Evolutionary conservation across 1,140 invertebrate genomes (phyloP).

Genomic region (Agrilus planipennis): DNA sequence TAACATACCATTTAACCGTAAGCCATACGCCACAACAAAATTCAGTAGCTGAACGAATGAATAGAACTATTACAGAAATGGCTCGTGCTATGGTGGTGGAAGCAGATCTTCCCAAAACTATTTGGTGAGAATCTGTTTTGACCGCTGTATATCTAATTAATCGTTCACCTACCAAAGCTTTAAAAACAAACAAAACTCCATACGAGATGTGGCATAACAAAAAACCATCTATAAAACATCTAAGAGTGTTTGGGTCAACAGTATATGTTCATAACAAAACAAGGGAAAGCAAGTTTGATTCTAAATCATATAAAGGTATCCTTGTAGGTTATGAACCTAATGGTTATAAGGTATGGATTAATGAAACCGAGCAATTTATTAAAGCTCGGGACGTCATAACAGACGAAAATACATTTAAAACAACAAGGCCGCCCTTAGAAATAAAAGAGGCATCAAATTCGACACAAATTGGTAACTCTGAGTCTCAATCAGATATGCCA

Average conservation of each 20-base stretch:
- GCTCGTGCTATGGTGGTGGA: constrained; percentile 31
- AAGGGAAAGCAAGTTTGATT: constrained; percentile 32
- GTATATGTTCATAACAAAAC: constrained; percentile 34
- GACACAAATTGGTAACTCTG: neutral
- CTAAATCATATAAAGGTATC: constrained; percentile 32
- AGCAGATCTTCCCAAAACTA: constrained; percentile 22
- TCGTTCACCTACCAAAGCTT: constrained; percentile 30
- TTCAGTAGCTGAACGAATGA: constrained; percentile 38
- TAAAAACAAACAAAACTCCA: constrained; percentile 31
- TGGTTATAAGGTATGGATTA: constrained; percentile 34
- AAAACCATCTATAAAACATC: constrained; percentile 35
- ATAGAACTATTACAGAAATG: constrained; percentile 35
- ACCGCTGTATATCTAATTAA: constrained; percentile 36
- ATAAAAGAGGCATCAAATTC: neutral
- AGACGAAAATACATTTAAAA: constrained; percentile 31
- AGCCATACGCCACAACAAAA: constrained; percentile 39
- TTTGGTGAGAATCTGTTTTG: constrained; percentile 33
- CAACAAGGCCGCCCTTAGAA: constrained; percentile 18
- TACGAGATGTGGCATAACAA: constrained; percentile 36
- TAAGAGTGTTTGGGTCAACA: constrained; percentile 38
- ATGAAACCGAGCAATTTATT: constrained; percentile 25
- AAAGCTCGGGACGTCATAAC: constrained; percentile 32
- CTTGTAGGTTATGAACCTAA: constrained; percentile 35
- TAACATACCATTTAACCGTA: constrained; percentile 35
- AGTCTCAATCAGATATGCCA: neutral